Evolutionary conservation across 2,888 invertebrate species (phyloP).

Genomic region (Schrankia costaestrigalis): DNA sequence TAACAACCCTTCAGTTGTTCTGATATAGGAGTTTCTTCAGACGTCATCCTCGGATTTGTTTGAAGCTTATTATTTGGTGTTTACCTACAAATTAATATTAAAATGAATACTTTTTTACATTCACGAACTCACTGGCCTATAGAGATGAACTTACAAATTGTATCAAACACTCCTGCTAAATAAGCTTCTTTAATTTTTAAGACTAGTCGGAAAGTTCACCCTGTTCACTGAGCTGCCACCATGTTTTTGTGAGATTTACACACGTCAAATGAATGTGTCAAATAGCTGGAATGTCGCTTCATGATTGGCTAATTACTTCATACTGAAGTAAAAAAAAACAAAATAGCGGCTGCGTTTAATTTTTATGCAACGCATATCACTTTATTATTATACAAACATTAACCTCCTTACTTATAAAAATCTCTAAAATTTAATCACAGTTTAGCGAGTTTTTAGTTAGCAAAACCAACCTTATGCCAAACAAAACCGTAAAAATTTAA

Average conservation of each 20-base stretch:
- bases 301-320: conserved; percentile 9
- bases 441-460: no score
- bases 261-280: conserved; percentile 15
- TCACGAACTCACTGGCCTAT: conserved; percentile 4
- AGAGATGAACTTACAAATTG: conserved; percentile 64
- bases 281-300: neutral
- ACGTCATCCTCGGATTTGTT: conserved; percentile 72
- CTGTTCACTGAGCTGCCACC: conserved; percentile 75
- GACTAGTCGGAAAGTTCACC: conserved; percentile 67
- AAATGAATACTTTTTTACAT: conserved; percentile 17
- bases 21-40: conserved; percentile 74
- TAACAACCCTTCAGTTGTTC: conserved; percentile 88
- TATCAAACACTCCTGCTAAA: conserved; percentile 78
- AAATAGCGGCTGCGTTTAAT: no score
- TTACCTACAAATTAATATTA: conserved; percentile 53
- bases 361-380: no score
- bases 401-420: no score
- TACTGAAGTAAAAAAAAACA: no score
- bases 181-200: conserved; percentile 71
- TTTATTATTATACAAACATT: no score
- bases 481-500: no score
- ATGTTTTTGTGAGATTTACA: conserved; percentile 56
- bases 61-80: conserved; percentile 77
- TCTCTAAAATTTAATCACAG: no score
- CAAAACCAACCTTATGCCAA: no score